These are phyloP conservation scores for Forbesichthys agassizii DNA, from an alignment of 2,113 vertebrate species.

Conservation along the genomic window DNA sequence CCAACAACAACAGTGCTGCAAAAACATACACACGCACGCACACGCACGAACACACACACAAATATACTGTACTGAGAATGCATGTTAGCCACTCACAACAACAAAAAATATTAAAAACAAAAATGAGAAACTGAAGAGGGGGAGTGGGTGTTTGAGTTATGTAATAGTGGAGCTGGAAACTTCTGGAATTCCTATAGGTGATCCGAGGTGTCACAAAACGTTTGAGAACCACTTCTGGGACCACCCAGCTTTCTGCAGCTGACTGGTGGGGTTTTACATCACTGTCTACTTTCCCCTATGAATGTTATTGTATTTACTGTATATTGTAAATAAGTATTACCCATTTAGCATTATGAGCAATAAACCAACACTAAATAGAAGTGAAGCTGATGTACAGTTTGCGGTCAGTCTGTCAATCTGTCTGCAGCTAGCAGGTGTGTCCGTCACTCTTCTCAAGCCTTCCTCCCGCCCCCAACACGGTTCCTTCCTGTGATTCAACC, in stretches of 20 bases:
- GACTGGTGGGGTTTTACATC: no score
- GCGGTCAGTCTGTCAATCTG: not conserved
- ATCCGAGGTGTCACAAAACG: no score
- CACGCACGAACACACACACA: slow-evolving; percentile 13
- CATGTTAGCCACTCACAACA: slow-evolving; percentile 16
- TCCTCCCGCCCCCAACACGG: slow-evolving; percentile 38
- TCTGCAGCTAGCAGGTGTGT: slow-evolving; percentile 35
- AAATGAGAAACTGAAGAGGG: slow-evolving; percentile 17
- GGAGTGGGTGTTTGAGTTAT: slow-evolving; percentile 3
- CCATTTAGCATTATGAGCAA: no score
- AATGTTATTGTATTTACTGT: no score
- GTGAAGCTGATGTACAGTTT: not conserved
- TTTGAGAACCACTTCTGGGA: no score
- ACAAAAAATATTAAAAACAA: slow-evolving; percentile 41
- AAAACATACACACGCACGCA: not conserved
- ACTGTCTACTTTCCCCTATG: no score
- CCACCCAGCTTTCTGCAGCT: no score
- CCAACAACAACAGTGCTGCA: slow-evolving; percentile 55
- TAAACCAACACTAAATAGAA: slow-evolving; percentile 24
- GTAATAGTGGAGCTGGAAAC: no score
- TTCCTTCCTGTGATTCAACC: slow-evolving; percentile 47
- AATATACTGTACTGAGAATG: slow-evolving; percentile 28
- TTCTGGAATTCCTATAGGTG: no score
- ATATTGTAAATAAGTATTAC: no score
- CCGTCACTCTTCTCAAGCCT: slow-evolving; percentile 20